phyloP scores from a whole-genome alignment of 2,797 vertebrate genomes.

The Malurus leucopterus region DNA sequence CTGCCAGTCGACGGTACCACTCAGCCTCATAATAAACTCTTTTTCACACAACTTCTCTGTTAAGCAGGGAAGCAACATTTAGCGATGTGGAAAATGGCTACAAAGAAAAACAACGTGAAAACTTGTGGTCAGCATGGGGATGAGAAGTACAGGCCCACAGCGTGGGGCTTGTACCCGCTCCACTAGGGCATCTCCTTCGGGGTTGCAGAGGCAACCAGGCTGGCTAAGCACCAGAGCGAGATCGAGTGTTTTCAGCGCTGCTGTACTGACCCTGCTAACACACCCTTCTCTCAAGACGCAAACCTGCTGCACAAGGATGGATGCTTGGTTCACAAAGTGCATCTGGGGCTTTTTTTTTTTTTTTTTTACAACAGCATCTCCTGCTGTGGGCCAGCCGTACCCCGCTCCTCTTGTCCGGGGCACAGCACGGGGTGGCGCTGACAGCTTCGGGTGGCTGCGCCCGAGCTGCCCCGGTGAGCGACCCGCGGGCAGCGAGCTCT shows the following conservation, averaged over 20 bases:
- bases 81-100: background rate
- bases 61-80: background rate
- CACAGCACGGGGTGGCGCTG: background rate
- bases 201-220: background rate
- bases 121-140: accelerated
- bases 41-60: background rate
- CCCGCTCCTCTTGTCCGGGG: accelerated
- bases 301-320: background rate
- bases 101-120: background rate
- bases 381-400: accelerated
- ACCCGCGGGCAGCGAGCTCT: background rate
- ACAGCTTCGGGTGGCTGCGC: background rate
- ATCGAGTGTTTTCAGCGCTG: accelerated
- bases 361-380: background rate
- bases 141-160: background rate
- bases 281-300: background rate
- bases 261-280: background rate
- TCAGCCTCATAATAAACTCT: accelerated
- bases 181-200: background rate
- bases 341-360: accelerated
- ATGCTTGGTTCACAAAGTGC: accelerated
- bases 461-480: background rate
- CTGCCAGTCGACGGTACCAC: background rate
- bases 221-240: accelerated
- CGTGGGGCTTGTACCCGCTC: accelerated